phyloP scores from a whole-genome alignment of 2,888 invertebrate species.

The Emesis furor region DNA sequence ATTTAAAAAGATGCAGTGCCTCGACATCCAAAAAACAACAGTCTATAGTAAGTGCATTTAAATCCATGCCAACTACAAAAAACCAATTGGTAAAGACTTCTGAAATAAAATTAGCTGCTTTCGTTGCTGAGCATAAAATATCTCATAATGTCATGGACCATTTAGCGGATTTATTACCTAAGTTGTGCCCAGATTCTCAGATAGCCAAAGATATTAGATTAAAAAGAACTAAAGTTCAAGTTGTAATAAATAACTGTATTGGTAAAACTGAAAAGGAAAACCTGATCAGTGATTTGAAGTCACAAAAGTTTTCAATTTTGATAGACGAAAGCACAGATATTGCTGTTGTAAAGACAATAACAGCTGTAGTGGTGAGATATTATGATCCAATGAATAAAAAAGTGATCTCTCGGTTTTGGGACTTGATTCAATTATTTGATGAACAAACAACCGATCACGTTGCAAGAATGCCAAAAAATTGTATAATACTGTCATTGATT shows the following conservation, averaged over 20 bases:
- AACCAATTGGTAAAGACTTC: too few relatives aligned
- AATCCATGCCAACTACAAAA: too few relatives aligned
- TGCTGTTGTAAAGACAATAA: neutral
- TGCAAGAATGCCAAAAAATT: neutral
- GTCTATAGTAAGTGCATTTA: too few relatives aligned
- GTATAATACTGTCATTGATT: neutral
- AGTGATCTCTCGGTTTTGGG: neutral
- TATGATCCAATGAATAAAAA: neutral
- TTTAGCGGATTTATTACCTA: neutral
- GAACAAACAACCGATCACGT: too few relatives aligned
- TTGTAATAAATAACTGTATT: neutral
- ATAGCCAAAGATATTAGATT: neutral
- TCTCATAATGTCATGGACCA: neutral
- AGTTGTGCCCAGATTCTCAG: neutral
- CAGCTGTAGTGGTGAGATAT: neutral
- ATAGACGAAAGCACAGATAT: neutral
- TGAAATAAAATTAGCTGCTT: too few relatives aligned
- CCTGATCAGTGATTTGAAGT: neutral
- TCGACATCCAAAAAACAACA: too few relatives aligned
- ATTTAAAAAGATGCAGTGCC: too few relatives aligned
- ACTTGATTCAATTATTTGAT: neutral
- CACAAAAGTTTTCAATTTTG: conserved; percentile 2
- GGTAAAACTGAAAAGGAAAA: neutral
- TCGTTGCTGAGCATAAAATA: neutral
- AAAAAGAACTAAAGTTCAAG: neutral